Evolutionary conservation across 2,797 vertebrate genomes (phyloP).

Genomic region (Karalla daura): DNA sequence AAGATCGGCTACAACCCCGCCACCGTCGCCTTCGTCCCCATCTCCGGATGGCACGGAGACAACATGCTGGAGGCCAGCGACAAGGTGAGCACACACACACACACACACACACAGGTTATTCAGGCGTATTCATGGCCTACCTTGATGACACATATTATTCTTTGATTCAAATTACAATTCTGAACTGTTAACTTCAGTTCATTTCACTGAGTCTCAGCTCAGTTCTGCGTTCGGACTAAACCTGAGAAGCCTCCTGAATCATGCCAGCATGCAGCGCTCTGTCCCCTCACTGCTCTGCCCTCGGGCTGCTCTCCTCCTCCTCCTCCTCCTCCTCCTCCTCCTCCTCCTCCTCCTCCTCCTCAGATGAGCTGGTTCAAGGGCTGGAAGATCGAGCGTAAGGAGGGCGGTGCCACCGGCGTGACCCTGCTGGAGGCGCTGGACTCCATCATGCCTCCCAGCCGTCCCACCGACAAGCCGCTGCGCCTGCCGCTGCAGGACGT

Average conservation of each 20-base stretch:
- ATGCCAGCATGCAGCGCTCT: too few species aligned
- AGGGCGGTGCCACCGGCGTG: constrained; percentile 87
- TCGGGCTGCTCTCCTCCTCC: too few species aligned
- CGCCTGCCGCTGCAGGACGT: constrained; percentile 97
- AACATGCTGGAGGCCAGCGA: constrained; percentile 86
- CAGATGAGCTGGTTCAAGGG: constrained; percentile 97
- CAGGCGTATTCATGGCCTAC: too few species aligned
- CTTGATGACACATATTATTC: too few species aligned
- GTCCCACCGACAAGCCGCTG: constrained; percentile 93
- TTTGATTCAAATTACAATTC: too few species aligned
- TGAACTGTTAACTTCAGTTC: too few species aligned
- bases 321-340: not conserved
- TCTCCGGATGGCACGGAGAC: constrained; percentile 88
- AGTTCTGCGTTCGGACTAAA: too few species aligned
- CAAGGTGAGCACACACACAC: constrained; percentile 79
- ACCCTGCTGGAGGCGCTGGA: constrained; percentile 94
- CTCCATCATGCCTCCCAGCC: constrained; percentile 91
- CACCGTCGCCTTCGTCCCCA: constrained; percentile 84
- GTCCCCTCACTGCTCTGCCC: too few species aligned
- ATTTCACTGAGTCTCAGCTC: too few species aligned
- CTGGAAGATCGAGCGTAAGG: constrained; percentile 94
- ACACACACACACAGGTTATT: too few species aligned
- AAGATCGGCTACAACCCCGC: constrained; percentile 88
- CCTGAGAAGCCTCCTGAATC: too few species aligned
- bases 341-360: not conserved